Evolutionary conservation across 2,888 invertebrate genomes (phyloP).

Genomic region (Incurvaria masculella): DNA sequence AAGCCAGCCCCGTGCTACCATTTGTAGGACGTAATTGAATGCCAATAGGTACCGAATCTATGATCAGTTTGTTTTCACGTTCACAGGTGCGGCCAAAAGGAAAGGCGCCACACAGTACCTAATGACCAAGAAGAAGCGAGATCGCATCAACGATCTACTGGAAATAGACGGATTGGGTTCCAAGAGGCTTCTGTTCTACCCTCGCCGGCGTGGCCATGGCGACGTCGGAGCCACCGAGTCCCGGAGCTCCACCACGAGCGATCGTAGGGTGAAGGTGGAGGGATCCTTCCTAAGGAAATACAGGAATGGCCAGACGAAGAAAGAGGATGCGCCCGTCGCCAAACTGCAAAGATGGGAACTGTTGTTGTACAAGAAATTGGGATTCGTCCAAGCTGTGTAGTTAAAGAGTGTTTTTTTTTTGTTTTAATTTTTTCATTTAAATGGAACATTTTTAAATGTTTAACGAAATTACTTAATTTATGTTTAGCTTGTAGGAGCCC

Average conservation of each 20-base stretch:
- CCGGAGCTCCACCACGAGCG: conserved; percentile 25
- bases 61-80: too few species aligned
- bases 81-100: conserved; percentile 15
- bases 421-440: background rate
- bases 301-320: conserved; percentile 35
- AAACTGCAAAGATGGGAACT: conserved; percentile 48
- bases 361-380: conserved; percentile 43
- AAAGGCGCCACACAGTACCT: conserved; percentile 37
- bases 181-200: conserved; percentile 44
- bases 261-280: conserved; percentile 42
- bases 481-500: conserved; percentile 1
- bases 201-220: conserved; percentile 20
- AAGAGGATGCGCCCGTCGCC: conserved; percentile 35
- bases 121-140: conserved; percentile 39
- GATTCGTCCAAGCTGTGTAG: conserved; percentile 27
- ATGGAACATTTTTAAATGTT: background rate
- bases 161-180: conserved; percentile 44
- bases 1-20: conserved; percentile 42
- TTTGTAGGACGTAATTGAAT: too few species aligned
- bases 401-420: conserved; percentile 21
- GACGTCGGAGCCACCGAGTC: background rate
- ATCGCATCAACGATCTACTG: conserved; percentile 37
- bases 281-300: conserved; percentile 42
- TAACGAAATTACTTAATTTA: background rate
- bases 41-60: too few species aligned